Percentiles rank a stretch among this genome's conserved stretches.
These are phyloP conservation scores for Taenaris catops DNA, from an alignment of 2,888 invertebrate genomes.

Conservation along the genomic window DNA sequence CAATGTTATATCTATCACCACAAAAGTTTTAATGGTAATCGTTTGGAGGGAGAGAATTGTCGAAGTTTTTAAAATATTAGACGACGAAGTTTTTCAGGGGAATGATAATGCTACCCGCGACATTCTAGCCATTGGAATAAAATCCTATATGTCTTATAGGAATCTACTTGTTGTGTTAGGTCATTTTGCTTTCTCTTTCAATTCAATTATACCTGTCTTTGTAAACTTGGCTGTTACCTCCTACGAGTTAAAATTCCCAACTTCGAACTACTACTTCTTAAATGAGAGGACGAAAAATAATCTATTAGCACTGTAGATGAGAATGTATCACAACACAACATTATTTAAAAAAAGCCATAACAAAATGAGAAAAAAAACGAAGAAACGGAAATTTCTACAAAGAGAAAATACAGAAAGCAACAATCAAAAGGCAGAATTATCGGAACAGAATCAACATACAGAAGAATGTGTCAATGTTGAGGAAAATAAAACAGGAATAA, in stretches of 20 bases:
- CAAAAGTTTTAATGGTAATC: conserved; percentile 17
- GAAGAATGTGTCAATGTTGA: too few relatives aligned
- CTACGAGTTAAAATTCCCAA: conserved; percentile 10
- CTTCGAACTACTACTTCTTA: conserved; percentile 15
- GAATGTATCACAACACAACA: too few relatives aligned
- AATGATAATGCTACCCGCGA: conserved; percentile 5
- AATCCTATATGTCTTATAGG: conserved; percentile 10
- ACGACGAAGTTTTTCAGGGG: conserved; percentile 10
- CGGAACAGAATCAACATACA: too few relatives aligned
- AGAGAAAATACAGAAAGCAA: too few relatives aligned
- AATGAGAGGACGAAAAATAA: conserved; percentile 3
- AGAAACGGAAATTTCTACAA: too few relatives aligned
- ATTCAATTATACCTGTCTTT: conserved; percentile 5
- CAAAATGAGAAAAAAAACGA: too few relatives aligned
- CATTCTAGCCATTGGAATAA: conserved; percentile 5
- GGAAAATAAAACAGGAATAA: too few relatives aligned
- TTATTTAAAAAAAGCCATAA: too few relatives aligned
- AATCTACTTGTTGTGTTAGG: conserved; percentile 7
- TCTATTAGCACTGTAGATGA: too few relatives aligned
- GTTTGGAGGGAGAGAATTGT: conserved; percentile 4
- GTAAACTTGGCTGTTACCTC: conserved; percentile 2
- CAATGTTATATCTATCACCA: conserved; percentile 40
- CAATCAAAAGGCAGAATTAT: too few relatives aligned
- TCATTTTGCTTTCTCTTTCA: conserved; percentile 10
- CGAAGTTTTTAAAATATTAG: conserved; percentile 10